A percentile compares a stretch with the other conserved stretches of the same genome.
phyloP scores from a whole-genome alignment of 2,113 vertebrate species.

The Vombatus ursinus region DNA sequence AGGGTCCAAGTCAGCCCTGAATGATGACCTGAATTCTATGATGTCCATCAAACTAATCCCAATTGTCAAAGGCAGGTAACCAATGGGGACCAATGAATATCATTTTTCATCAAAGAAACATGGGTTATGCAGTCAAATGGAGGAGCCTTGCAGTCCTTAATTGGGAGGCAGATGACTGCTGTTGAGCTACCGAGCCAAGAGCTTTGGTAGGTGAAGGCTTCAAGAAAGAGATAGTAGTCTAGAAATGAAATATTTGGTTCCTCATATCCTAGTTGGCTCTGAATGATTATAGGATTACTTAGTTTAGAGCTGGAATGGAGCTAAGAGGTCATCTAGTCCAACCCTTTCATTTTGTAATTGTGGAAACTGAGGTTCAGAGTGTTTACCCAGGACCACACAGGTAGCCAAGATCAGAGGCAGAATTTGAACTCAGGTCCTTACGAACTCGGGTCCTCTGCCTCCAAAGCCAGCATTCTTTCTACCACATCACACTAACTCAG shows the following conservation, averaged over 20 bases:
- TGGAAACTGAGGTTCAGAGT: background rate
- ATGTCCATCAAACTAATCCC: background rate
- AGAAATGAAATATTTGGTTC: rapidly evolving
- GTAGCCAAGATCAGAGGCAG: background rate
- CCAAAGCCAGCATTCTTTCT: background rate
- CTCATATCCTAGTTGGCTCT: background rate
- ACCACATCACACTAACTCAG: background rate
- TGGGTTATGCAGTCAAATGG: background rate
- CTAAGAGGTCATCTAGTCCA: background rate
- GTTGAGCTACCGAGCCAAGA: background rate
- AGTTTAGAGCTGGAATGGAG: background rate
- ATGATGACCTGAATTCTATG: background rate
- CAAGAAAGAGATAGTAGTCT: background rate
- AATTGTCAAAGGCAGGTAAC: background rate
- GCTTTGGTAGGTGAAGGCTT: background rate
- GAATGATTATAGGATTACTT: background rate
- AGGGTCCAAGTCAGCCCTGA: background rate
- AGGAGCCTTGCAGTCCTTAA: background rate
- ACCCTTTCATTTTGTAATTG: background rate
- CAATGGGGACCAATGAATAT: background rate
- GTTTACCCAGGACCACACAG: background rate
- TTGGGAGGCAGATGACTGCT: background rate
- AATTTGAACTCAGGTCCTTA: background rate
- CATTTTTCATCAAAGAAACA: background rate
- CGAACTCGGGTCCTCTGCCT: background rate